Evolutionary conservation across 2,888 invertebrate species (phyloP).

Genomic region (Acanthoscelides obtectus): DNA sequence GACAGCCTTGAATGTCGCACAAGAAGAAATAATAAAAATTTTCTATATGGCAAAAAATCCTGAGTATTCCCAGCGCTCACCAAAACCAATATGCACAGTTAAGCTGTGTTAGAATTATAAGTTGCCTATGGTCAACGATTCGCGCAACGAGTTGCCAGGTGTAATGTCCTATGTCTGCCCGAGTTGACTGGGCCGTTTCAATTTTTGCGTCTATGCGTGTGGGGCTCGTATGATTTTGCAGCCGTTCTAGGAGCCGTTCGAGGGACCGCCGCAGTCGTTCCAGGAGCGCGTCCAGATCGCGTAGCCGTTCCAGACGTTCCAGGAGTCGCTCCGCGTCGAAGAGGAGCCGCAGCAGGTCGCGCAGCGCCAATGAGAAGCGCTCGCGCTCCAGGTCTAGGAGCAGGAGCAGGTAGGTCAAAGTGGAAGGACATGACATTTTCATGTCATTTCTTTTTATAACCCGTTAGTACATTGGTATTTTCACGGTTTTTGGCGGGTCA

Average conservation of each 20-base stretch:
- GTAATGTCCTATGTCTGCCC: not conserved
- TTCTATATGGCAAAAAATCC: too few species aligned
- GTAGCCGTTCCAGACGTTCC: conserved; percentile 45
- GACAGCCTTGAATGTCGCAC: too few species aligned
- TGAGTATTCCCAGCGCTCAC: too few species aligned
- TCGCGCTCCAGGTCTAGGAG: conserved; percentile 44
- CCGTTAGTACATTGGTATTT: too few species aligned
- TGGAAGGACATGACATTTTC: too few species aligned
- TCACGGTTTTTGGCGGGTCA: too few species aligned
- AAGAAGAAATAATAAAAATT: too few species aligned
- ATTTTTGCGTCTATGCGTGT: not conserved
- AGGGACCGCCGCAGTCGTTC: conserved; percentile 45
- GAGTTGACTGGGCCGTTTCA: not conserved
- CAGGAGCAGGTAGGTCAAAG: conserved; percentile 19
- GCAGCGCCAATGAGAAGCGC: conserved; percentile 38
- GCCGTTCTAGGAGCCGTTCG: conserved; percentile 45
- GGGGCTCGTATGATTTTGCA: conserved; percentile 17
- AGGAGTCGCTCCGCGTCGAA: conserved; percentile 39
- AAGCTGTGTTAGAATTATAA: too few species aligned
- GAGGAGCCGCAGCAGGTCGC: conserved; percentile 39
- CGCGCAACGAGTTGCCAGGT: too few species aligned
- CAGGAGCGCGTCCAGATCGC: conserved; percentile 43
- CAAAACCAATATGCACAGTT: too few species aligned
- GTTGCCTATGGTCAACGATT: too few species aligned
- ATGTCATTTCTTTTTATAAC: too few species aligned